These are phyloP conservation scores for Ptiloglossa arizonensis DNA, from an alignment of 1,140 invertebrate genomes.

Conservation along the genomic window DNA sequence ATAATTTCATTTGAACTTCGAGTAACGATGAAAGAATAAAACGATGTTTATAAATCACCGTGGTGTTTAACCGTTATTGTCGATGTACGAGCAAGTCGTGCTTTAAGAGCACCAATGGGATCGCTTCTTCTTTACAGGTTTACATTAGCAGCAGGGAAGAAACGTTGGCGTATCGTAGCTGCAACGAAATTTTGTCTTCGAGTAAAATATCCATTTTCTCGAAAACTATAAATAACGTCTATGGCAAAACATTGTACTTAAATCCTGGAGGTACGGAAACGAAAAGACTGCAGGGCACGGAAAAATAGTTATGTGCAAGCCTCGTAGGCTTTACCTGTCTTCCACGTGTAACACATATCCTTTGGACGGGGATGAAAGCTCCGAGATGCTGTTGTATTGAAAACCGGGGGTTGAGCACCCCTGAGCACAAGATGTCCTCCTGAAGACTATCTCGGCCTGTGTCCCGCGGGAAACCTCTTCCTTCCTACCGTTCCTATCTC, in stretches of 20 bases:
- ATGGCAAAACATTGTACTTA: constrained; percentile 39
- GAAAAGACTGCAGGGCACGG: constrained; percentile 22
- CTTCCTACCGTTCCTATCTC: constrained; percentile 80
- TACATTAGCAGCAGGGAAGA: no score
- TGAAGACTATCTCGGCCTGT: constrained; percentile 80
- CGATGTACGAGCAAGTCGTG: no score
- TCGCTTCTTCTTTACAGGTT: no score
- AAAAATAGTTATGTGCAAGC: constrained; percentile 64
- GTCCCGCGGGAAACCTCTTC: constrained; percentile 79
- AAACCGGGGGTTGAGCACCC: constrained; percentile 69
- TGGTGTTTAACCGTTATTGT: no score
- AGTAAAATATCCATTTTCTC: constrained; percentile 9
- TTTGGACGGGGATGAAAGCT: constrained; percentile 58
- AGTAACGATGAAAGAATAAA: no score
- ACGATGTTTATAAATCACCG: no score
- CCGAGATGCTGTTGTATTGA: constrained; percentile 53
- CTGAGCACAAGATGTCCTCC: constrained; percentile 78
- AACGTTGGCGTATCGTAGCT: no score
- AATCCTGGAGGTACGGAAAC: constrained; percentile 51
- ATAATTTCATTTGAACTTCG: no score
- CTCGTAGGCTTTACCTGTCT: constrained; percentile 62
- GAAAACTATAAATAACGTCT: constrained; percentile 38
- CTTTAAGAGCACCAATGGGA: no score
- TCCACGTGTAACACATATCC: constrained; percentile 52
- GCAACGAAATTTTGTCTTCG: no score